These are phyloP conservation scores for Brachystomella parvula DNA, from an alignment of 1,140 invertebrate species.

Conservation along the genomic window DNA sequence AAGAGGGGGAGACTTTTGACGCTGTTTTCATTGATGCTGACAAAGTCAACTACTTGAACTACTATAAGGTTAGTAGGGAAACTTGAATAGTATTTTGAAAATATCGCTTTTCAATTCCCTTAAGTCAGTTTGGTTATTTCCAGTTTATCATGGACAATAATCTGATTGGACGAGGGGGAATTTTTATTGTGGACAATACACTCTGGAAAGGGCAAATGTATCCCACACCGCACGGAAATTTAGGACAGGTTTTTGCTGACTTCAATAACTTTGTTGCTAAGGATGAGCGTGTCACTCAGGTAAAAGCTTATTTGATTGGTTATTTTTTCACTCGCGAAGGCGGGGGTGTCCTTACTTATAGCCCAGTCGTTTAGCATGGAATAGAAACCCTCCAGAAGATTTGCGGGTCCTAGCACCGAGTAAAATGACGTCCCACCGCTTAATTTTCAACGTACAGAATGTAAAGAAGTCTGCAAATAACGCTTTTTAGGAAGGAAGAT, in stretches of 20 bases:
- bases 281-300: slow-evolving; percentile 20
- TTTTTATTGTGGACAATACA: slow-evolving; percentile 16
- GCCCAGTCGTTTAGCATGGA: too few relatives aligned
- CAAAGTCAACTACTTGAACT: slow-evolving; percentile 31
- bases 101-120: background rate
- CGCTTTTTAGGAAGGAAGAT: too few relatives aligned
- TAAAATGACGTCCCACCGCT: too few relatives aligned
- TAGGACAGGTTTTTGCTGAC: background rate
- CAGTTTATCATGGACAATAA: slow-evolving; percentile 26
- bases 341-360: too few relatives aligned
- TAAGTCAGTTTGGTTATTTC: slow-evolving; percentile 6
- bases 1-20: slow-evolving; percentile 29
- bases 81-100: too few relatives aligned
- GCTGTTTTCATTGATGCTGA: slow-evolving; percentile 35
- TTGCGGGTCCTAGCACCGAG: too few relatives aligned
- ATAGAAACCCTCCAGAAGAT: too few relatives aligned
- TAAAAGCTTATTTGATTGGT: too few relatives aligned
- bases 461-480: too few relatives aligned
- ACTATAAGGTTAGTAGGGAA: slow-evolving; percentile 38
- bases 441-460: too few relatives aligned
- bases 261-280: slow-evolving; percentile 16
- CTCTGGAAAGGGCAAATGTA: slow-evolving; percentile 12
- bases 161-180: background rate
- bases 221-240: background rate
- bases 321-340: too few relatives aligned